These are phyloP conservation scores for Biston betularia DNA, from an alignment of 2,888 invertebrate genomes.

Conservation along the genomic window DNA sequence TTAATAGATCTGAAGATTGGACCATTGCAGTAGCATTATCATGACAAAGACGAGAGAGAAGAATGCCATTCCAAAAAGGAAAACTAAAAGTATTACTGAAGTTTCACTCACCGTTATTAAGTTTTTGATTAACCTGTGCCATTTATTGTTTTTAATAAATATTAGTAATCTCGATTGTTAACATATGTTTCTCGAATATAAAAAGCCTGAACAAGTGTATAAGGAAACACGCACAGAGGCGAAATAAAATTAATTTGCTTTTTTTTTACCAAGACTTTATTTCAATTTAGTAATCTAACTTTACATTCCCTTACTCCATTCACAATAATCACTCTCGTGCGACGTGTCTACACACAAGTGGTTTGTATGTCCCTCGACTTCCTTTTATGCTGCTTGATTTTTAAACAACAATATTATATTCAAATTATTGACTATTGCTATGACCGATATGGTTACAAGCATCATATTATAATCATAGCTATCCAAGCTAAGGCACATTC, in stretches of 20 bases:
- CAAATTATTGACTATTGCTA: constrained; percentile 46
- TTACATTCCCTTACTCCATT: constrained; percentile 63
- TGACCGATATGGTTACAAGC: constrained; percentile 35
- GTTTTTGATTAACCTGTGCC: constrained; percentile 71
- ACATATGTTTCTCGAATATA: constrained; percentile 41
- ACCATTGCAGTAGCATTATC: constrained; percentile 25
- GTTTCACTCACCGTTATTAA: constrained; percentile 56
- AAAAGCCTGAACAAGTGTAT: constrained; percentile 44
- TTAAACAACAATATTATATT: constrained; percentile 44
- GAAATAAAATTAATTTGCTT: constrained; percentile 58
- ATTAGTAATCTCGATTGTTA: constrained; percentile 60
- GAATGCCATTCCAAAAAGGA: constrained; percentile 54
- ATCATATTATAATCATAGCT: constrained; percentile 11
- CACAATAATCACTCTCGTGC: constrained; percentile 64
- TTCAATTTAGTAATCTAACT: constrained; percentile 71
- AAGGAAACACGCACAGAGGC: constrained; percentile 51
- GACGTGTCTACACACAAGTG: constrained; percentile 48
- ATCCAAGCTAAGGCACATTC: constrained; percentile 22
- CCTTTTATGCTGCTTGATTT: constrained; percentile 40
- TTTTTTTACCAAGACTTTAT: constrained; percentile 77
- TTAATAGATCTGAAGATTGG: constrained; percentile 45
- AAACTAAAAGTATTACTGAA: constrained; percentile 50
- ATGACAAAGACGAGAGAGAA: constrained; percentile 40
- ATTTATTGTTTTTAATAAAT: constrained; percentile 60
- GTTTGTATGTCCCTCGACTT: constrained; percentile 54